Conservation (phyloP, 1,140 invertebrate genomes). For the Brachionus calyciflorus region DNA sequence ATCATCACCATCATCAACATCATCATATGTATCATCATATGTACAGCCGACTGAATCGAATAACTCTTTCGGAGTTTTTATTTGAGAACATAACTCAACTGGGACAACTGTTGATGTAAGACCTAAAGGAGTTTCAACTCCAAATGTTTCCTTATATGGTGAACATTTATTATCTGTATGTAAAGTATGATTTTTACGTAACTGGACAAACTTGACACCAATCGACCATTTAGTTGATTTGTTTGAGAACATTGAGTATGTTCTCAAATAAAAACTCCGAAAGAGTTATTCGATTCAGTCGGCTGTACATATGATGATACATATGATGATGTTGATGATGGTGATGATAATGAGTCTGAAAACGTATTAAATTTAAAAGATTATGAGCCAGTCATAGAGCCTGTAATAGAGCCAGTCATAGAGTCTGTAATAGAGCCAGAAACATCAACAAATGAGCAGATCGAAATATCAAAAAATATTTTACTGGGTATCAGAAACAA, state of each 20-base stretch:
- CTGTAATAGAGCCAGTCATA: no score
- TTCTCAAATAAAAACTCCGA: constrained; percentile 5
- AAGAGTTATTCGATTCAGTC: constrained; percentile 8
- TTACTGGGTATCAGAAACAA: no score
- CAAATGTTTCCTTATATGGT: not conserved
- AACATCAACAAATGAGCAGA: no score
- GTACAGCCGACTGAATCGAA: no score
- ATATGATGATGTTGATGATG: not conserved
- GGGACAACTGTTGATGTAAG: not conserved
- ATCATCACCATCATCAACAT: not conserved
- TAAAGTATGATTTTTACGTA: not conserved
- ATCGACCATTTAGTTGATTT: not conserved
- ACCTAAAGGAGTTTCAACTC: not conserved
- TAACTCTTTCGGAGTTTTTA: constrained; percentile 16
- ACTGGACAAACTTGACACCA: not conserved
- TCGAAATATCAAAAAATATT: no score
- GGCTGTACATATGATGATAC: not conserved
- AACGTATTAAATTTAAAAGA: not conserved
- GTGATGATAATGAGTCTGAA: not conserved
- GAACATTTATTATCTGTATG: constrained; percentile 1
- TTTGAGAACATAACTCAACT: not conserved
- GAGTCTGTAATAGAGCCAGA: no score
- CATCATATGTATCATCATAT: not conserved
- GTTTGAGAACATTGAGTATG: no score
- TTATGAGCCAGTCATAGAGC: no score